Base-by-base conservation (phyloP, 2,797 vertebrate genomes). In the Streptopelia turtur region DNA sequence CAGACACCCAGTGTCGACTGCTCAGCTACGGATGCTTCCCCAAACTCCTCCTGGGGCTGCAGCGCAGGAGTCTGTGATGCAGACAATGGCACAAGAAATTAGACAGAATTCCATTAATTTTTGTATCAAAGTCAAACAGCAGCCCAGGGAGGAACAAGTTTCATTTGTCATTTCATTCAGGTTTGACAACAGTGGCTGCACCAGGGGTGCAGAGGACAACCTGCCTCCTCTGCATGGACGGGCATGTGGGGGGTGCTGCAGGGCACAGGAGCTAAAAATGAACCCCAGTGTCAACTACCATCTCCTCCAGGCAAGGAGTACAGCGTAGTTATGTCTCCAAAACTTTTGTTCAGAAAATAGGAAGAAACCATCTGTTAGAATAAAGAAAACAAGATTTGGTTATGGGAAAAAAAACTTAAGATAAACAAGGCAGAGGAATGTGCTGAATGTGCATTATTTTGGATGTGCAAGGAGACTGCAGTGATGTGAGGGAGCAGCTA, bases 171-270 rank as follows among this genome's bases (percentile, higher is more conserved):
- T 39, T 63, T 79, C 20, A 22, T 55, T 33, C 57, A n/a, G 27
- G 47, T 66, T 53, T 91, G 47, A 52, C 61, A 18, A 52, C 24
- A 15, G 8, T 12, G 22, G 65, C 17, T 49, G 7, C 27, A 7
- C 6, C 12, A 52, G 20, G 65, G 57, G 21, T 16, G 20, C 56
- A 61, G 52, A 69, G n/a, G 43, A n/a, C 31, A 39, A 70, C 18
- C 37, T 22, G 41, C 74, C 55, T 35, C 30, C 57, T 25, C 53
- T 20, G 16, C 30, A 50, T 21, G 41, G n/a, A 82, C 20, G 50
- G 25, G 50, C 47, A 55, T 0, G 0, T 13, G 18, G 49, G 2
- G 2, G 12, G 11, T 3, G 4, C 56, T 60, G 55, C 66, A 69
- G 41, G 79, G 15, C 31, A 39, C 11, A 60, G 45, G 4, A 70